Conservation (phyloP, 2,113 vertebrate genomes). For the Brachyistius frenatus region DNA sequence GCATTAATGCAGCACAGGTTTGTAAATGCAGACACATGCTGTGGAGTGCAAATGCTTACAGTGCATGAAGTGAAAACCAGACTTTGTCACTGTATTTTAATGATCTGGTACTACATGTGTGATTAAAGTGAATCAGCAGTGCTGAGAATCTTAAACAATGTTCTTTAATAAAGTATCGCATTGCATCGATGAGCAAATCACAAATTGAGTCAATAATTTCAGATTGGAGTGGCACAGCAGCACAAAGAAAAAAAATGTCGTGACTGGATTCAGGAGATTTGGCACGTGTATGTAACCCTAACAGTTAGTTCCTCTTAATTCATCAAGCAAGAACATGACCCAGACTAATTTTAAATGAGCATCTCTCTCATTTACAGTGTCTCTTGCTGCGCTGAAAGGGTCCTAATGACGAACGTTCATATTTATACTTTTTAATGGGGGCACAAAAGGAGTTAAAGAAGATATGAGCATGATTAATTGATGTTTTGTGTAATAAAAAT, state of each 20-base stretch:
- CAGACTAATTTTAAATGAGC: conserved; percentile 68
- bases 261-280: conserved; percentile 23
- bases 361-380: conserved; percentile 36
- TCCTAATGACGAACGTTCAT: conserved; percentile 8
- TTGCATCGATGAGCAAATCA: conserved; percentile 9
- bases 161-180: neutral
- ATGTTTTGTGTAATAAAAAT: conserved; percentile 64
- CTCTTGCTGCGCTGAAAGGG: conserved; percentile 31
- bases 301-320: conserved; percentile 29
- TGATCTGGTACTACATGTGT: neutral
- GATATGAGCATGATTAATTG: conserved; percentile 60
- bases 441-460: conserved; percentile 41
- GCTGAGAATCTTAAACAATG: neutral
- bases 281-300: conserved; percentile 34
- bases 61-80: conserved; percentile 15
- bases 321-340: conserved; percentile 52
- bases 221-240: conserved; percentile 3
- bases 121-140: conserved; percentile 13
- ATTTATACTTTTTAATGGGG: conserved; percentile 56
- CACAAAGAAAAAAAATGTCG: conserved; percentile 19
- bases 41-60: neutral
- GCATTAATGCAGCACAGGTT: conserved; percentile 17
- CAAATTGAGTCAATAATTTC: conserved; percentile 26
- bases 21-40: conserved; percentile 10
- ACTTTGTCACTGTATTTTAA: conserved; percentile 19